Evolutionary conservation across 2,888 invertebrate genomes (phyloP).

Genomic region (Adelphocoris suturalis): DNA sequence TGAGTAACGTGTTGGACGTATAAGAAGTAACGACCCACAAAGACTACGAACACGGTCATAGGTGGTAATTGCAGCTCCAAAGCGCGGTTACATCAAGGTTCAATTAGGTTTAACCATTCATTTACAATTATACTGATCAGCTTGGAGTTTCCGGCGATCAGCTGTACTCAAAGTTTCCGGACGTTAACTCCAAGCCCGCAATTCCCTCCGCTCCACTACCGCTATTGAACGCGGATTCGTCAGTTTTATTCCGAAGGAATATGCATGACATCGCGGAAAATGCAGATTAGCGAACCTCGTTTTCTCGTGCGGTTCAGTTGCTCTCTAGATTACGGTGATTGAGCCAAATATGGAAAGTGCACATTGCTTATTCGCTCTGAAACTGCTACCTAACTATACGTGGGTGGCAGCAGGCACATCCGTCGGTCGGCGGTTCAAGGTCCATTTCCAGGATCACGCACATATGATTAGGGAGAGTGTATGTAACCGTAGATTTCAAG

Average conservation of each 20-base stretch:
- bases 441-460: background rate
- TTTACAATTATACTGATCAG: slow-evolving; percentile 47
- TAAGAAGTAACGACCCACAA: background rate
- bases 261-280: slow-evolving; percentile 3
- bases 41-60: background rate
- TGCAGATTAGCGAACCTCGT: slow-evolving; percentile 35
- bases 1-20: too few species aligned
- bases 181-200: background rate
- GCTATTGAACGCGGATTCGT: background rate
- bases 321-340: background rate
- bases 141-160: slow-evolving; percentile 48
- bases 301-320: background rate
- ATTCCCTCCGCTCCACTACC: background rate
- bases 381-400: slow-evolving; percentile 1
- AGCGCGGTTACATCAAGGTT: background rate
- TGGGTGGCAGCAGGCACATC: background rate
- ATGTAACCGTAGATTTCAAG: background rate
- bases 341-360: background rate
- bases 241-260: slow-evolving; percentile 1
- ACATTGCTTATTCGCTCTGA: slow-evolving; percentile 1
- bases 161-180: slow-evolving; percentile 3
- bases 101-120: slow-evolving; percentile 32
- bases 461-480: background rate
- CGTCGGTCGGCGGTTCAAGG: background rate
- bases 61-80: slow-evolving; percentile 12